Conservation (phyloP, 2,888 invertebrate genomes). For the Machimus atricapillus region DNA sequence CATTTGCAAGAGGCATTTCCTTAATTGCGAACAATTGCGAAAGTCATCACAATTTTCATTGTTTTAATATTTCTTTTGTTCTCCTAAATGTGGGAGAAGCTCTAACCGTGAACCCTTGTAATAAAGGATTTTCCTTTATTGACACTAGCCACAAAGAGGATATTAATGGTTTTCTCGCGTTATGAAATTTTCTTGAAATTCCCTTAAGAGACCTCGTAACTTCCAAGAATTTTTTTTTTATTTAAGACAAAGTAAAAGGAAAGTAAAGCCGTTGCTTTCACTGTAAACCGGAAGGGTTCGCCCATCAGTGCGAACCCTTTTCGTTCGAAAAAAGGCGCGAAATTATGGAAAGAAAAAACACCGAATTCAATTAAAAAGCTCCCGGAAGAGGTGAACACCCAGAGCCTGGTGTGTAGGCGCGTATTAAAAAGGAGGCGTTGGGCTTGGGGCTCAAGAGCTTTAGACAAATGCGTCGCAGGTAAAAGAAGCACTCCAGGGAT, state of each 20-base stretch:
- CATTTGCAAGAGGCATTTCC: neutral
- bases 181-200: neutral
- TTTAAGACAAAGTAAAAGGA: neutral
- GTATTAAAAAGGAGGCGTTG: neutral
- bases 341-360: neutral
- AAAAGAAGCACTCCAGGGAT: neutral
- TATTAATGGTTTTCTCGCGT: neutral
- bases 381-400: neutral
- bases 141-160: neutral
- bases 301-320: neutral
- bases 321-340: neutral
- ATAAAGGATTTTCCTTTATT: neutral
- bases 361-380: conserved; percentile 13
- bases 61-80: neutral
- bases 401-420: neutral
- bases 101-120: neutral
- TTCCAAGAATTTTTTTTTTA: neutral
- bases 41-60: neutral
- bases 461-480: neutral
- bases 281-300: neutral
- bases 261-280: neutral
- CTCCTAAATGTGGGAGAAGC: neutral
- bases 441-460: conserved; percentile 9
- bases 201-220: neutral
- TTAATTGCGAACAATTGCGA: neutral